Conservation (phyloP, 2,888 invertebrate species). For the Teleiodes luculella region DNA sequence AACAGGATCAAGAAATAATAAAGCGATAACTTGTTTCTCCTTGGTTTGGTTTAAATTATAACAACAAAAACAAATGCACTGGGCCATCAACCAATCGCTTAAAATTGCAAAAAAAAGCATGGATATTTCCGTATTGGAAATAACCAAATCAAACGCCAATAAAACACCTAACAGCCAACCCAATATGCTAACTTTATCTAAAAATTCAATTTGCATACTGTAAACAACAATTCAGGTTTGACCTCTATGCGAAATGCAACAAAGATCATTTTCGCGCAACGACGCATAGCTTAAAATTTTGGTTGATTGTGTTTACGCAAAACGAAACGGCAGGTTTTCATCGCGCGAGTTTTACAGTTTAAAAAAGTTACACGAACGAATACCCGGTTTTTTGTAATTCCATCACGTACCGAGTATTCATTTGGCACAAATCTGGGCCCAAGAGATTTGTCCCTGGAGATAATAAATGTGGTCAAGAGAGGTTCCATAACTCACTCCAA, state of each 20-base stretch:
- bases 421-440: conserved; percentile 14
- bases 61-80: no score
- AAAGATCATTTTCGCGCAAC: no score
- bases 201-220: conserved; percentile 8
- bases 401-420: conserved; percentile 13
- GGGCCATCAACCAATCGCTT: no score
- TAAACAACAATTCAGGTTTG: no score
- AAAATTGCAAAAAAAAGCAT: no score
- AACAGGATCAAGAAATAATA: no score
- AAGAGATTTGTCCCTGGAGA: neutral
- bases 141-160: conserved; percentile 6
- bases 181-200: conserved; percentile 9
- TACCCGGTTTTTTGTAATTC: conserved; percentile 11
- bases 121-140: neutral
- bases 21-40: no score
- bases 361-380: neutral
- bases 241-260: no score
- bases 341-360: conserved; percentile 15
- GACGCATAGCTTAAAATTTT: no score
- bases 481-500: no score
- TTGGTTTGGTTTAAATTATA: no score
- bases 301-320: neutral
- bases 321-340: neutral
- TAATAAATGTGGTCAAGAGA: neutral
- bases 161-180: conserved; percentile 1